Evolutionary conservation across 2,888 invertebrate genomes (phyloP), one percentile per base, ranked within the genome.

Genomic region (Notodonta ziczac): DNA sequence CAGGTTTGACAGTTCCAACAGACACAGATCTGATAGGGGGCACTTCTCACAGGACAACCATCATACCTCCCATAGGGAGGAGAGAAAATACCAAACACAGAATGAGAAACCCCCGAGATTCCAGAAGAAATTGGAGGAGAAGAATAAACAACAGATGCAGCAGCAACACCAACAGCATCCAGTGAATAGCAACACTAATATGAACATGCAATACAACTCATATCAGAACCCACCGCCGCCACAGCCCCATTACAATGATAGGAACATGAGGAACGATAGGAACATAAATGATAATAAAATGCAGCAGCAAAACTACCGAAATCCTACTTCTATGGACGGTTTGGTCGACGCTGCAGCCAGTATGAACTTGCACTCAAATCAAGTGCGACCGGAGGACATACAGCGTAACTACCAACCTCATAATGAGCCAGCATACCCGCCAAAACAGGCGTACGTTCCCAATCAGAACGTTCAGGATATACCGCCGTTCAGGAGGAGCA

Each of bases 31-130:
- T 58, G 91, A 91, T 9, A 73, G 91, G 61, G 87, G 87, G n/a
- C 84, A 88, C 72, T 89, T 83, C 69, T 85, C 86, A 50, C 88
- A 89, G 73, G 92, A 92, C 52, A 86, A 82, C 66, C 85, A 89
- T 62, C 83, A 84, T 64, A 66, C 78, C 14, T 77, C 87, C 14
- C 85, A 90, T 57, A 79, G 89, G 69, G 93, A 89, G 16, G 90
- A 88, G 48, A 87, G 87, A 66, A 93, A 89, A 70, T 93, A 93
- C 66, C 91, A 90, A 69, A 74, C 84, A 1, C 91, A 91, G 65
- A 90, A 86, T 64, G 94, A 94, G 74, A 95, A 94, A 75, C 95
- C 95, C 32, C 95, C 95, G 5, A 86, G 95, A 63, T 95, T 95
- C 80, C 95, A 95, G 77, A 94, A 90, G 70, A 95, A 94, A 69